Base-by-base conservation (phyloP, 2,113 vertebrate species). In the Pungitius pungitius region DNA sequence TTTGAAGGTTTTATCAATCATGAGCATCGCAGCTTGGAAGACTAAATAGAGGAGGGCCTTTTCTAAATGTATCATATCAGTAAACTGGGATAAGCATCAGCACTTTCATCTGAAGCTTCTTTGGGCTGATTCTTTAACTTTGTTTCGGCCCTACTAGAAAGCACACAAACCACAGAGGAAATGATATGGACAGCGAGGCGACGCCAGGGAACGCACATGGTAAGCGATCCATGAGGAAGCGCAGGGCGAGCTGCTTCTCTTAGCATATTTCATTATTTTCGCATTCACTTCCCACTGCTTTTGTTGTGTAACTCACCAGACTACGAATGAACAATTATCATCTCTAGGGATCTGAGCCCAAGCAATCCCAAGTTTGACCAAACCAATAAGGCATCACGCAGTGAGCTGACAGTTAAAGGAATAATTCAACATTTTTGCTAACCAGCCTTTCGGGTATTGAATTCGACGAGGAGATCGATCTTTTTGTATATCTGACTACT, bases 1-100 rank as follows among this genome's bases (percentile, higher is more conserved):
- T 87, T 72, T 82, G 80, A 82, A 82, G 62, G 76, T 78, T 77
- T 84, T 86, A 82, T 87, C 84, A 85, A 79, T 88, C 78, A 82
- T 68, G 70, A 67, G 67, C 75, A 83, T 85, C 66, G 1, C 26
- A 49, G 73, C 78, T 83, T 13, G 42, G 77, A 69, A 78, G 60
- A 70, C 33, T 39, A 67, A 82, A 81, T 78, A 62, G 75, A 66
- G 55, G 60, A 67, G 35, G 55, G 57, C 51, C 77, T 73, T 73
- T 68, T 85, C 75, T 57, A 75, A 85, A 86, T 80, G 67, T 63
- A 79, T 77, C 75, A 72, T 75, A 77, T 86, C 73, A 73, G 76
- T 52, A 69, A 84, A 81, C 59, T 35, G 33, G 0, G 69, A 86
- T 83, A 85, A 75, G 77, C 55, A 83, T 86, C 80, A 43, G 62